A percentile compares a stretch with the other conserved stretches of the same genome.
Evolutionary conservation across 2,888 invertebrate genomes (phyloP).

Genomic region (Cryptus viduatorius): DNA sequence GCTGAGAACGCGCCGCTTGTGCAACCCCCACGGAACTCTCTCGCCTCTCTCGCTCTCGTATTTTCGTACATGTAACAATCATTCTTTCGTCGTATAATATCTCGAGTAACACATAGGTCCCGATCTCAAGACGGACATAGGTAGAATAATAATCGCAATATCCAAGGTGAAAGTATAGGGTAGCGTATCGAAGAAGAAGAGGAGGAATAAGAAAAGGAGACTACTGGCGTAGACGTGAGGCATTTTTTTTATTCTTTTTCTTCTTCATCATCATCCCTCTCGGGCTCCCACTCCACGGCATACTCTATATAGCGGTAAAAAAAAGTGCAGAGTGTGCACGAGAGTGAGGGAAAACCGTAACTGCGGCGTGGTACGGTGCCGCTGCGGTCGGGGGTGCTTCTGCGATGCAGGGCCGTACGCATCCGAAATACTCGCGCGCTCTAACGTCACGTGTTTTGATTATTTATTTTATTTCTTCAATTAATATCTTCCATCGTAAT

Average conservation of each 20-base stretch:
- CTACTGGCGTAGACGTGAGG: slow-evolving; percentile 25
- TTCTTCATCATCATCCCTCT: slow-evolving; percentile 16
- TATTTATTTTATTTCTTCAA: neutral
- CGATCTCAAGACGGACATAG: slow-evolving; percentile 10
- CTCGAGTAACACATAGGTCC: neutral
- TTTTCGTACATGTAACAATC: slow-evolving; percentile 13
- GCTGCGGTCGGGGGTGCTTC: slow-evolving; percentile 77
- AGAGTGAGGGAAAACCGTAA: slow-evolving; percentile 76
- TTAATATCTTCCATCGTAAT: no score
- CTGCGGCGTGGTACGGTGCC: slow-evolving; percentile 77
- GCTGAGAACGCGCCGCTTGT: slow-evolving; percentile 72
- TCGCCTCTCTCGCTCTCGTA: slow-evolving; percentile 9
- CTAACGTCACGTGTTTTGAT: slow-evolving; percentile 24
- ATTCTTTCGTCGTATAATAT: slow-evolving; percentile 31
- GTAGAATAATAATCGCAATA: slow-evolving; percentile 7
- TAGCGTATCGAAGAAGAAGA: neutral
- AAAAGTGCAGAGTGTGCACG: slow-evolving; percentile 65
- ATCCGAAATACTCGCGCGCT: slow-evolving; percentile 22
- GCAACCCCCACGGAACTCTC: slow-evolving; percentile 35
- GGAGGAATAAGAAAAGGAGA: slow-evolving; percentile 10
- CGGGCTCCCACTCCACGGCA: neutral
- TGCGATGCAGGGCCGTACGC: slow-evolving; percentile 64
- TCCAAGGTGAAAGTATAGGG: neutral
- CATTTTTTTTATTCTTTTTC: slow-evolving; percentile 12
- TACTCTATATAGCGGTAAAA: slow-evolving; percentile 21